Evolutionary conservation across 64 coral and sea anemone genomes (phyloP).

Genomic region (Astreopora myriophthalma): DNA sequence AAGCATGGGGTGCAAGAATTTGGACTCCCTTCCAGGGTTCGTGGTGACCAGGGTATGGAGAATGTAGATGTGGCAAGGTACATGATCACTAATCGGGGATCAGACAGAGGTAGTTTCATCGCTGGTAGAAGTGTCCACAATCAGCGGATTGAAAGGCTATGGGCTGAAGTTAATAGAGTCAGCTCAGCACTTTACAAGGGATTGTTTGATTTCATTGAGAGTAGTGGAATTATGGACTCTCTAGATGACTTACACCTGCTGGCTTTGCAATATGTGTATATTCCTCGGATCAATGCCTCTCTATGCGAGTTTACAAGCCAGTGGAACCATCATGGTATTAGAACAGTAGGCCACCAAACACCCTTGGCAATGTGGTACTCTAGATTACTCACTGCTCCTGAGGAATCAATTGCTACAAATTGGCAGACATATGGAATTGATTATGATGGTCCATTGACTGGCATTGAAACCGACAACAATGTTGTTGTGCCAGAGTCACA

Average conservation of each 20-base stretch:
- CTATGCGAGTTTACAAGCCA: constrained; percentile 5
- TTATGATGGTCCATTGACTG: constrained; percentile 26
- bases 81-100: constrained; percentile 31
- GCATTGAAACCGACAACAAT: constrained; percentile 42
- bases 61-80: constrained; percentile 51
- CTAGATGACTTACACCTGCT: constrained; percentile 9
- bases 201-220: constrained; percentile 44
- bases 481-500: constrained; percentile 69
- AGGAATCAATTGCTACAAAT: background rate
- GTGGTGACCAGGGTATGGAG: constrained; percentile 44
- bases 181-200: constrained; percentile 18
- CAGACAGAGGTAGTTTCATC: too few relatives aligned
- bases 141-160: constrained; percentile 55
- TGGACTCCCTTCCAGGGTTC: constrained; percentile 43
- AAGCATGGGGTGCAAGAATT: constrained; percentile 23
- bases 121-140: constrained; percentile 45
- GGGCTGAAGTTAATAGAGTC: constrained; percentile 25
- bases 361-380: constrained; percentile 46
- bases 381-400: background rate
- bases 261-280: constrained; percentile 39
- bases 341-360: constrained; percentile 27
- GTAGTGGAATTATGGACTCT: constrained; percentile 20
- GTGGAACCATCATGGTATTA: constrained; percentile 14
- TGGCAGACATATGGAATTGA: constrained; percentile 49
- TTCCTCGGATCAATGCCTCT: constrained; percentile 9